These are phyloP conservation scores for Calypte anna DNA, from an alignment of 2,113 vertebrate genomes.

Conservation along the genomic window DNA sequence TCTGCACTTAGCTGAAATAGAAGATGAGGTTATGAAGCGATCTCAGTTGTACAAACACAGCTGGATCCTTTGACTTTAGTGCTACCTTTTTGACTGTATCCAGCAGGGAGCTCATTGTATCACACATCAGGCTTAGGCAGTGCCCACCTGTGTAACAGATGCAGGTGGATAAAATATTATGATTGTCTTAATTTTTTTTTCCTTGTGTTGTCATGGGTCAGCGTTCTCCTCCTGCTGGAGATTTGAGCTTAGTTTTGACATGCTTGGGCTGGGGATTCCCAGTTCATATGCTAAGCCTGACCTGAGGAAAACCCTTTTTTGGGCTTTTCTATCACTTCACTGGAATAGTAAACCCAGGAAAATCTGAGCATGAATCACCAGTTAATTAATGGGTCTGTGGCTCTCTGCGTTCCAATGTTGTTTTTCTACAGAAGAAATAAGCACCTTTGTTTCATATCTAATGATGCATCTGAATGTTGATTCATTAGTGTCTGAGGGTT, in stretches of 20 bases:
- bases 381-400: not conserved
- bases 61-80: not conserved
- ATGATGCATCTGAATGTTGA: not conserved
- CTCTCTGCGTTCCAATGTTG: accelerated
- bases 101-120: not conserved
- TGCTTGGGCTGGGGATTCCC: not conserved
- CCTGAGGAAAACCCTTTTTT: not conserved
- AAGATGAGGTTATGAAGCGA: not conserved
- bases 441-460: constrained; percentile 1
- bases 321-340: not conserved
- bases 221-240: not conserved
- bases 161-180: not conserved
- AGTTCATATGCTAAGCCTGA: not conserved
- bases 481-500: not conserved
- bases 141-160: not conserved
- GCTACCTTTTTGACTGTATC: not conserved
- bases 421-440: not conserved
- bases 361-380: not conserved
- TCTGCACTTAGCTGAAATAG: not conserved
- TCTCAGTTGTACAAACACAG: not conserved
- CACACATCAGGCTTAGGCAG: not conserved
- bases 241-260: not conserved
- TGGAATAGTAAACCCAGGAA: not conserved
- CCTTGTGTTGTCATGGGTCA: not conserved
- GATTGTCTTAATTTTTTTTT: not conserved